These are phyloP conservation scores for Tetropium fuscum DNA, from an alignment of 2,888 invertebrate genomes.

Conservation along the genomic window DNA sequence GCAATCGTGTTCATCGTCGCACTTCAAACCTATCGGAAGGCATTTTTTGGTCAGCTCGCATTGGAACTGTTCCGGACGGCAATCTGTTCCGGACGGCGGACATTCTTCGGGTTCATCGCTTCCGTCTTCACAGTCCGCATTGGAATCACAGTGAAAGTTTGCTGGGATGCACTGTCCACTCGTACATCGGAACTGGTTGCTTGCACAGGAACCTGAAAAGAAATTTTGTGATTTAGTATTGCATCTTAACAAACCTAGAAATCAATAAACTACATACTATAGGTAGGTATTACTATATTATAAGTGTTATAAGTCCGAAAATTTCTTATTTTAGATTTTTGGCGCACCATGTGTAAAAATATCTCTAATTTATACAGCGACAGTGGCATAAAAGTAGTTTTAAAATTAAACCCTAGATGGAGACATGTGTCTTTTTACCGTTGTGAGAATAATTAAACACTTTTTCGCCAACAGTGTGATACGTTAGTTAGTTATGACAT, in stretches of 20 bases:
- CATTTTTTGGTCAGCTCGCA: constrained; percentile 79
- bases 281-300: background rate
- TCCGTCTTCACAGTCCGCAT: constrained; percentile 74
- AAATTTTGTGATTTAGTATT: too few species aligned
- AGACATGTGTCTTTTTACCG: too few species aligned
- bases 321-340: background rate
- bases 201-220: constrained; percentile 37
- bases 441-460: too few species aligned
- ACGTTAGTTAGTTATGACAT: too few species aligned
- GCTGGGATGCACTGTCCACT: constrained; percentile 73
- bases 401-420: too few species aligned
- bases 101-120: constrained; percentile 73
- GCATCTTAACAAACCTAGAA: too few species aligned
- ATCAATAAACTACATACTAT: too few species aligned
- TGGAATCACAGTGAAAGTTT: constrained; percentile 74
- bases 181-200: constrained; percentile 69
- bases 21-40: constrained; percentile 72
- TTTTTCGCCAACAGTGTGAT: too few species aligned
- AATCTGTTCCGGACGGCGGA: too few species aligned
- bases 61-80: constrained; percentile 79
- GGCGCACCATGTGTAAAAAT: background rate
- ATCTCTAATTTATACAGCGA: background rate
- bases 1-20: constrained; percentile 52
- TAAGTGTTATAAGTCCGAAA: too few species aligned
- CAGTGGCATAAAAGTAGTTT: background rate